Evolutionary conservation across 1,140 invertebrate species (phyloP).

Genomic region (Mya arenaria): DNA sequence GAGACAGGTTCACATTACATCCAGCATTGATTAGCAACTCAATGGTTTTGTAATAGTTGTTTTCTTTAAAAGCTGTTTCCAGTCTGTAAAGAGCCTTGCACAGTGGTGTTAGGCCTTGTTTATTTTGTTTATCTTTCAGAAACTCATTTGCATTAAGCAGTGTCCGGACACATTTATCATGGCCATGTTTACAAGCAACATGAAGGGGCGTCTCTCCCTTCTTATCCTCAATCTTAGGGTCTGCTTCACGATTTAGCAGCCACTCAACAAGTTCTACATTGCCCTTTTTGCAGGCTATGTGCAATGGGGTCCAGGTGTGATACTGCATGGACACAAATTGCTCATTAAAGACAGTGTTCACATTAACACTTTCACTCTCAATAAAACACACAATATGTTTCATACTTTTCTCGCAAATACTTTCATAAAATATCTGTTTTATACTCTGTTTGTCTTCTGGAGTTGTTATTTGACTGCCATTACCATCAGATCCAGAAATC

Average conservation of each 20-base stretch:
- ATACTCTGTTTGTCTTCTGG: not conserved
- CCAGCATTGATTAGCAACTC: constrained; percentile 57
- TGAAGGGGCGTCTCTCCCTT: constrained; percentile 67
- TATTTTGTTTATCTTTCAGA: constrained; percentile 64
- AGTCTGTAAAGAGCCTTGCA: constrained; percentile 65
- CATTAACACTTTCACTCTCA: constrained; percentile 36
- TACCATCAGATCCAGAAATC: not conserved
- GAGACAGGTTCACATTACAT: constrained; percentile 66
- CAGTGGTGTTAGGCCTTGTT: constrained; percentile 67
- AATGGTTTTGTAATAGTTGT: constrained; percentile 60
- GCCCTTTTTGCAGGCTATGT: constrained; percentile 61
- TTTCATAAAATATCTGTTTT: not conserved
- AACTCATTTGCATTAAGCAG: constrained; percentile 51
- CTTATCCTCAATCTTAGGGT: constrained; percentile 59
- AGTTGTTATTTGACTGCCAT: not conserved
- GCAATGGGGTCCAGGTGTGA: constrained; percentile 58
- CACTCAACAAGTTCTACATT: constrained; percentile 49
- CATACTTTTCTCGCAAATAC: constrained; percentile 36
- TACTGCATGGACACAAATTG: constrained; percentile 56
- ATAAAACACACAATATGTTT: constrained; percentile 51
- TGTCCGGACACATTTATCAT: constrained; percentile 56
- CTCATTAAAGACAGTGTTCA: constrained; percentile 67
- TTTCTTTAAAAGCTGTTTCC: constrained; percentile 56
- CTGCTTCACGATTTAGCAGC: constrained; percentile 59
- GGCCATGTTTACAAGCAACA: constrained; percentile 66